Evolutionary conservation across 2,797 vertebrate species (phyloP).

Genomic region (Menidia menidia): DNA sequence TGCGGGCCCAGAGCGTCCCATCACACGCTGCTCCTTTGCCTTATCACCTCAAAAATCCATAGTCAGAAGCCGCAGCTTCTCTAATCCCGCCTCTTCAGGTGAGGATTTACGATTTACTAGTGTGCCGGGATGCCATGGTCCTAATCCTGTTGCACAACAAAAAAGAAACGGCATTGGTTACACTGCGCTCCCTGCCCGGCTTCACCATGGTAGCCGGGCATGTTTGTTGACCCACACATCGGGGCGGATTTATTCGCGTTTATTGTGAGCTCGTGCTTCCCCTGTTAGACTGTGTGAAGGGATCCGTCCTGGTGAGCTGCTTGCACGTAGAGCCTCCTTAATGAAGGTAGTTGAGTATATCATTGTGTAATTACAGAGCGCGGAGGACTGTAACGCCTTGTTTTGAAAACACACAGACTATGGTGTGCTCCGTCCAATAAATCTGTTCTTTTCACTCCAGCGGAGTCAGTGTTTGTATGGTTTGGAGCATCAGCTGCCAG

Average conservation of each 20-base stretch:
- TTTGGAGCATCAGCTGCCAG: constrained; percentile 31
- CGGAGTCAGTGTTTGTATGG: constrained; percentile 27
- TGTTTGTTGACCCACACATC: constrained; percentile 47
- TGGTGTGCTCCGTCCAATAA: constrained; percentile 44
- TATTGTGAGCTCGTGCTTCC: constrained; percentile 29
- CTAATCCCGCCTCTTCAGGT: constrained; percentile 45
- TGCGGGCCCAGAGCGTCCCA: constrained; percentile 51
- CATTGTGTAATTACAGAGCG: constrained; percentile 72
- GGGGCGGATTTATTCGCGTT: constrained; percentile 49
- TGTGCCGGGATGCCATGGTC: constrained; percentile 15
- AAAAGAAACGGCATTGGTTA: constrained; percentile 14
- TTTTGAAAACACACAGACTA: constrained; percentile 72
- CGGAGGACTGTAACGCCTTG: constrained; percentile 64
- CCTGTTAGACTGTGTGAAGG: constrained; percentile 37
- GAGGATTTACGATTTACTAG: constrained; percentile 32
- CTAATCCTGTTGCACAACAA: constrained; percentile 53
- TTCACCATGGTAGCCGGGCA: constrained; percentile 28
- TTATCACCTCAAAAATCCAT: constrained; percentile 27
- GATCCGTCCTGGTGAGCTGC: constrained; percentile 53
- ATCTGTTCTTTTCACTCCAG: constrained; percentile 54
- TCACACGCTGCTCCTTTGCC: constrained; percentile 36
- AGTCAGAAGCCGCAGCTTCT: constrained; percentile 27
- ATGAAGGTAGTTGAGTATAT: constrained; percentile 71
- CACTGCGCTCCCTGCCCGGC: constrained; percentile 15
- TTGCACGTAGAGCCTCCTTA: constrained; percentile 59